Evolutionary conservation across 2,888 invertebrate species (phyloP), one percentile per base, ranked within the genome.

Genomic region (Hofmannophila pseudospretella): DNA sequence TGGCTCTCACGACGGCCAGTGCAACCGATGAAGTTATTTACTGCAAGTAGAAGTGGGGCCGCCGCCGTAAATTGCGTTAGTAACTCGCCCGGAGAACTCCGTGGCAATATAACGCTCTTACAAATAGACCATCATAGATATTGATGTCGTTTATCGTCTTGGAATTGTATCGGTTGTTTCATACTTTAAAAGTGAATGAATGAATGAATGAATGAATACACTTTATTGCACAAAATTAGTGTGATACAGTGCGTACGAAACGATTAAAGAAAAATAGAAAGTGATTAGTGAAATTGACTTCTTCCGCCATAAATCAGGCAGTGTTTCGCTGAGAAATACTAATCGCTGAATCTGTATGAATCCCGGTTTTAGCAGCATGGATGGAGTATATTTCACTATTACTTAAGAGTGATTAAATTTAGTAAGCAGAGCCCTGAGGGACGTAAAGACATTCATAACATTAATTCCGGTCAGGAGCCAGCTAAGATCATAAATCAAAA

Each of bases 31-130:
- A 74, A 76, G 65, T 75, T 75, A 78, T 78, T 77, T 73, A 68
- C 67, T 71, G 64, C 64, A 61, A 64, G 67, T 64, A 51, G 65
- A 63, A 77, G 68, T 67, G 66, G 58, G 61, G 61, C 46, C 61
- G 48, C 46, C 61, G 48, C 52, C 49, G 73, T 68, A 80, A 81
- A 79, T 81, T 78, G 74, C 64, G 63, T 81, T 79, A 72, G 65
- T 63, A 68, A 69, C 70, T 74, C 65, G 58, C 54, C 61, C 67
- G 58, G 49, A 57, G 64, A 64, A 63, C 56, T 54, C 56, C 54
- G 54, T 51, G 58, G 58, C 61, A 67, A 67, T 69, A 71, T 66
- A 58, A 50, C 49, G 49, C 51, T 59, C 52, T 58, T 47, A 37
- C 49, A 42, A 52, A 52, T 47, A 49, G 38, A 46, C 44, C 44